Conservation (phyloP, 2,888 invertebrate species). For the Cynaeus angustus region DNA sequence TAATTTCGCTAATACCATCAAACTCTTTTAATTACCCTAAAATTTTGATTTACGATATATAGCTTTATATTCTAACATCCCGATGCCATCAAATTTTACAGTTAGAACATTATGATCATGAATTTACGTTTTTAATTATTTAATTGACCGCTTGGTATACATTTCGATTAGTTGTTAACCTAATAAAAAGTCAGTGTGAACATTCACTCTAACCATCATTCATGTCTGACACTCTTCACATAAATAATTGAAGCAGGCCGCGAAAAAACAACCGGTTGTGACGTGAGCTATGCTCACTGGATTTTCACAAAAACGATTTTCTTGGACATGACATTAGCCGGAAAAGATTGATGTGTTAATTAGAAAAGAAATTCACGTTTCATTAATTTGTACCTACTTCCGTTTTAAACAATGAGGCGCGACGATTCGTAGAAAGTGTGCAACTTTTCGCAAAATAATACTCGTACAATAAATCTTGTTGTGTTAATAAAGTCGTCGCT, state of each 20-base stretch:
- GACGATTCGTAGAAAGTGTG: neutral
- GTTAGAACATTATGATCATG: conserved; percentile 30
- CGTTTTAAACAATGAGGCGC: conserved; percentile 1
- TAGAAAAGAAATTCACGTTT: neutral
- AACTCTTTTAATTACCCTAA: too few relatives aligned
- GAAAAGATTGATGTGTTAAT: conserved; percentile 2
- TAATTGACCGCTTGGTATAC: conserved; percentile 31
- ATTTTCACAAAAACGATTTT: conserved; percentile 15
- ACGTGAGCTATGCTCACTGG: conserved; percentile 18
- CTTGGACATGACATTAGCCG: neutral
- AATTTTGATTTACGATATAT: conserved; percentile 1
- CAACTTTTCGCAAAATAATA: neutral
- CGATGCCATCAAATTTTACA: conserved; percentile 28
- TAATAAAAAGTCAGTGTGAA: conserved; percentile 43
- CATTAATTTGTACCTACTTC: neutral
- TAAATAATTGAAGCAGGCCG: conserved; percentile 26
- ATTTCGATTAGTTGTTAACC: conserved; percentile 41
- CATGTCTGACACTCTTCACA: conserved; percentile 34
- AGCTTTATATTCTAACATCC: neutral
- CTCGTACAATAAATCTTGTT: neutral
- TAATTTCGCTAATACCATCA: too few relatives aligned
- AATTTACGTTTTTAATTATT: conserved; percentile 31
- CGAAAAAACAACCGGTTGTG: conserved; percentile 24
- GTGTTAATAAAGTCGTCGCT: neutral
- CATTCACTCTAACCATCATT: conserved; percentile 40